Evolutionary conservation across 2,797 vertebrate genomes (phyloP).

Genomic region (Xyrichtys novacula): DNA sequence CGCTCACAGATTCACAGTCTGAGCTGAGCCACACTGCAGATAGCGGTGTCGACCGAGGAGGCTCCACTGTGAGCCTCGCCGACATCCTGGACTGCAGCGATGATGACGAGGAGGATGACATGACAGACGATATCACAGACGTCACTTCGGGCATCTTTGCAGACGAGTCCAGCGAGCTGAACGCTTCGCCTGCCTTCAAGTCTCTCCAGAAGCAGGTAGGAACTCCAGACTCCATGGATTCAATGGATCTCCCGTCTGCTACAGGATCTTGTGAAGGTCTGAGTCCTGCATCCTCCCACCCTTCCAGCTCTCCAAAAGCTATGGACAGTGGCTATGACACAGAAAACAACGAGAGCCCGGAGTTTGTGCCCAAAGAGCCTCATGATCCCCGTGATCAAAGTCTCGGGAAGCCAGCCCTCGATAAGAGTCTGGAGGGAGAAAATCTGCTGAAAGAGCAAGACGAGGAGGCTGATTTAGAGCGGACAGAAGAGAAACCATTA

Average conservation of each 20-base stretch:
- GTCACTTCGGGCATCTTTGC: constrained; percentile 88
- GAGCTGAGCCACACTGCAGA: constrained; percentile 67
- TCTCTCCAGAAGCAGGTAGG: constrained; percentile 91
- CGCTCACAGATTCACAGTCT: constrained; percentile 71
- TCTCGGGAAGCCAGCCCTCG: constrained; percentile 65
- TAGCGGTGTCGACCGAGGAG: constrained; percentile 74
- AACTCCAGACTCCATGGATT: constrained; percentile 92
- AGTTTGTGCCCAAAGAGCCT: constrained; percentile 94
- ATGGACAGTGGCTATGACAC: constrained; percentile 97
- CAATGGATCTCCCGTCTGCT: constrained; percentile 89
- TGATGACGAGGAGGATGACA: constrained; percentile 82
- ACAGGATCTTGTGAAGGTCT: constrained; percentile 87
- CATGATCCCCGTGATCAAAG: constrained; percentile 86
- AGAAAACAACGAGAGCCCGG: constrained; percentile 95
- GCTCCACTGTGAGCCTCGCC: constrained; percentile 81
- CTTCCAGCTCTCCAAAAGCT: constrained; percentile 89
- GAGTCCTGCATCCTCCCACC: constrained; percentile 81
- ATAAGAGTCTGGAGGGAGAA: constrained; percentile 53
- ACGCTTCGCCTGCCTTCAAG: constrained; percentile 77
- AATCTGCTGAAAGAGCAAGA: constrained; percentile 39
- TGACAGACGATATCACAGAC: constrained; percentile 86
- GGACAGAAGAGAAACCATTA: constrained; percentile 47
- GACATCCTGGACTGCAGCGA: constrained; percentile 87
- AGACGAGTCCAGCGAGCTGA: constrained; percentile 82
- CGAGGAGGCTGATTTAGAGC: neutral